Evolutionary conservation across 2,113 vertebrate species (phyloP).

Genomic region (Cynopterus brachyotis): DNA sequence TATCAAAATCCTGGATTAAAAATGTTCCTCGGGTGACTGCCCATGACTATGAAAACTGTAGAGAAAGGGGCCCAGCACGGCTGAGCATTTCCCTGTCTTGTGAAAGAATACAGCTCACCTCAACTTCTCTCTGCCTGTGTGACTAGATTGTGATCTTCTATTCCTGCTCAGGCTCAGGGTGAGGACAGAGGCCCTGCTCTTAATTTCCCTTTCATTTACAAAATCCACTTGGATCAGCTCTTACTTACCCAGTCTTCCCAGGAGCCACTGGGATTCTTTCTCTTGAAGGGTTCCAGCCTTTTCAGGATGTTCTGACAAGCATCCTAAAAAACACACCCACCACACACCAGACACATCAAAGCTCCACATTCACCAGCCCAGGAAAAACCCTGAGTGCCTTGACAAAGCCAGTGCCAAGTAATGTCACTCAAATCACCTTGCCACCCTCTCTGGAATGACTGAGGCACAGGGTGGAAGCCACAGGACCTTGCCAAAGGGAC

Average conservation of each 20-base stretch:
- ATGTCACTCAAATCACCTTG: background rate
- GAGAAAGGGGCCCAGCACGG: background rate
- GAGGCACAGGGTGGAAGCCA: background rate
- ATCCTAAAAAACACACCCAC: conserved; percentile 78
- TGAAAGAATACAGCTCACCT: background rate
- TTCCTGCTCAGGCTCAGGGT: background rate
- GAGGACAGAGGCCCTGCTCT: background rate
- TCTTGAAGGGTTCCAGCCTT: conserved; percentile 90
- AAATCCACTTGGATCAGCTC: background rate
- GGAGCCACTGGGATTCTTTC: conserved; percentile 87
- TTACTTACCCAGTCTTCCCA: conserved; percentile 95
- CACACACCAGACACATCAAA: background rate
- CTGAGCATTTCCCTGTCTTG: background rate
- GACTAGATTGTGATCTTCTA: background rate
- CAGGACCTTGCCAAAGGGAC: background rate
- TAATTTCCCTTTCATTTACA: background rate
- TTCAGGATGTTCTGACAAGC: conserved; percentile 90
- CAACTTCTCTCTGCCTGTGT: background rate
- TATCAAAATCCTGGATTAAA: background rate
- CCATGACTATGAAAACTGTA: background rate
- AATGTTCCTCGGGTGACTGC: background rate
- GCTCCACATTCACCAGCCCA: background rate
- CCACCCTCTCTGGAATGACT: background rate
- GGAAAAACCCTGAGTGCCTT: background rate
- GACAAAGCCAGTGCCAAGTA: background rate